Evolutionary conservation across 2,888 invertebrate species (phyloP).

Genomic region (Perizoma affinitatum): DNA sequence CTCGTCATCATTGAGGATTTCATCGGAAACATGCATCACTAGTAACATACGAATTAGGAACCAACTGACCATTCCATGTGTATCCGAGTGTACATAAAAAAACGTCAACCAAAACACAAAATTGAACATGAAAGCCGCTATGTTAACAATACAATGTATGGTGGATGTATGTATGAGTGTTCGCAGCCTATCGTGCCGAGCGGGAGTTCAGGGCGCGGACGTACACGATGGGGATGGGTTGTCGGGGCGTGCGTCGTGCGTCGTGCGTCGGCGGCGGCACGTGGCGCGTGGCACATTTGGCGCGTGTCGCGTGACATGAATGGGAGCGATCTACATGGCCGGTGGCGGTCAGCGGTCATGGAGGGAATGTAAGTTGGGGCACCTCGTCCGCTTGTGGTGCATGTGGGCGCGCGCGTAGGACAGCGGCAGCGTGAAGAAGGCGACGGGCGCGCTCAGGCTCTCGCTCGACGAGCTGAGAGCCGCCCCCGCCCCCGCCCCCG

Average conservation of each 20-base stretch:
- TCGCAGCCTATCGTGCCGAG: constrained; percentile 14
- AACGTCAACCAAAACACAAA: constrained; percentile 27
- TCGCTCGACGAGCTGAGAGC: constrained; percentile 86
- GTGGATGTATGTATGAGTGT: constrained; percentile 37
- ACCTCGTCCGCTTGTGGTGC: constrained; percentile 93
- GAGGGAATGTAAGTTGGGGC: constrained; percentile 63
- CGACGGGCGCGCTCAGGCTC: constrained; percentile 85
- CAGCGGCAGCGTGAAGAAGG: constrained; percentile 89
- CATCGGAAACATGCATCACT: constrained; percentile 25
- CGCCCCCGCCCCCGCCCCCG: constrained; percentile 68
- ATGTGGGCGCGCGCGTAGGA: constrained; percentile 91
- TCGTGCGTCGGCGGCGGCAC: constrained; percentile 28
- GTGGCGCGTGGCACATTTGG: constrained; percentile 10
- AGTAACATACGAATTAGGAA: constrained; percentile 28
- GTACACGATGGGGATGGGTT: constrained; percentile 20
- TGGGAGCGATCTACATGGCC: constrained; percentile 39
- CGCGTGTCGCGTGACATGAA: constrained; percentile 48
- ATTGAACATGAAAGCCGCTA: constrained; percentile 40
- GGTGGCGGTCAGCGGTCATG: constrained; percentile 12
- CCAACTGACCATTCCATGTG: constrained; percentile 26
- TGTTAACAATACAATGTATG: constrained; percentile 40
- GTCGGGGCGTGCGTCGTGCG: constrained; percentile 34
- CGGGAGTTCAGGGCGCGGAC: constrained; percentile 12
- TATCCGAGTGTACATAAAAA: constrained; percentile 16
- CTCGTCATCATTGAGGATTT: constrained; percentile 4